phyloP scores from a whole-genome alignment of 2,888 invertebrate genomes.

The Abrostola triplasia region DNA sequence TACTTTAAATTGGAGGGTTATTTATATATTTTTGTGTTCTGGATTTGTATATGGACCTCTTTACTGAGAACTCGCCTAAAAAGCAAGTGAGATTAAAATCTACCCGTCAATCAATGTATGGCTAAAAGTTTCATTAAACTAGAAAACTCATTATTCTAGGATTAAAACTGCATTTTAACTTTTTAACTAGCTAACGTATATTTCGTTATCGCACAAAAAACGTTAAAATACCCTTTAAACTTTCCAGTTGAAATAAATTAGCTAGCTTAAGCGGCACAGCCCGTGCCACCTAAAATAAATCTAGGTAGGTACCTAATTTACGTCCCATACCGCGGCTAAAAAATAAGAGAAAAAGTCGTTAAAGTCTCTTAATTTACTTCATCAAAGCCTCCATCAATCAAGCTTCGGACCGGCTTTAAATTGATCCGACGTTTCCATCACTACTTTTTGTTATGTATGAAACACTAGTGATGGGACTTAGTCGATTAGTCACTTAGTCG shows the following conservation, averaged over 20 bases:
- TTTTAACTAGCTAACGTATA: neutral
- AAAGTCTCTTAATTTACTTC: constrained; percentile 66
- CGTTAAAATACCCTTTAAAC: constrained; percentile 22
- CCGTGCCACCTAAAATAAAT: constrained; percentile 42
- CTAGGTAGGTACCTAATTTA: constrained; percentile 44
- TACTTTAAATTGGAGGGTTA: no score
- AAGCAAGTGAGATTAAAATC: no score
- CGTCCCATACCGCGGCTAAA: constrained; percentile 31
- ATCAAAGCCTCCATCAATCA: constrained; percentile 70
- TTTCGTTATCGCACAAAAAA: constrained; percentile 16
- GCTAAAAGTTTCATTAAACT: no score
- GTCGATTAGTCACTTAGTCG: constrained; percentile 19
- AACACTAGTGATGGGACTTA: constrained; percentile 46
- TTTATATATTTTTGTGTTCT: no score
- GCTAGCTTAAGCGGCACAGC: constrained; percentile 10
- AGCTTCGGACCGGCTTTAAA: constrained; percentile 62
- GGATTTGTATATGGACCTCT: no score
- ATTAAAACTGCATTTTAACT: neutral
- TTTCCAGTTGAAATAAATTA: constrained; percentile 41
- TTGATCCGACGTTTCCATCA: constrained; percentile 62
- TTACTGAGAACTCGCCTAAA: no score
- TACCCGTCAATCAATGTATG: no score
- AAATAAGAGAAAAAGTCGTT: constrained; percentile 38
- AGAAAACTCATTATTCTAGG: no score
- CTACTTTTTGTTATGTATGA: constrained; percentile 50